Evolutionary conservation across 1,140 invertebrate species (phyloP).

Genomic region (Saxidomus purpurata): DNA sequence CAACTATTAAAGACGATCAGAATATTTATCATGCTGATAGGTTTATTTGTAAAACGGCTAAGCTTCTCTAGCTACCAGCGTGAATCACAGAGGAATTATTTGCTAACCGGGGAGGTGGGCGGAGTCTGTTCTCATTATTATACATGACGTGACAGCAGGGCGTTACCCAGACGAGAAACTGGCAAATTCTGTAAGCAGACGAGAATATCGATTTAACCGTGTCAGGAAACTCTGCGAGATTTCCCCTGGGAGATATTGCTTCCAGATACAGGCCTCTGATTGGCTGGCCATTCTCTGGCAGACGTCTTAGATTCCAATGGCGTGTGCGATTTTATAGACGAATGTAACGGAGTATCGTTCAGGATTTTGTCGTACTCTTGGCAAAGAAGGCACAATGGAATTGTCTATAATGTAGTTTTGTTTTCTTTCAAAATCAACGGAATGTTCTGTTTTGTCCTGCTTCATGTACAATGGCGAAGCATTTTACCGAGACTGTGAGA

Average conservation of each 20-base stretch:
- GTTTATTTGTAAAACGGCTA: constrained; percentile 62
- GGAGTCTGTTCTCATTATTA: not conserved
- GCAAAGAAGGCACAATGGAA: too few species aligned
- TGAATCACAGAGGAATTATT: constrained; percentile 32
- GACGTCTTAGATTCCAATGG: constrained; percentile 1
- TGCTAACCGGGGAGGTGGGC: not conserved
- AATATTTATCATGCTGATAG: constrained; percentile 40
- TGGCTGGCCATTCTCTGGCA: not conserved
- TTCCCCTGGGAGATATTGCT: not conserved
- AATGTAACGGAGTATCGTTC: not conserved
- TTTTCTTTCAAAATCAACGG: too few species aligned
- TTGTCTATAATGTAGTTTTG: too few species aligned
- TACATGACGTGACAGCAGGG: constrained; percentile 18
- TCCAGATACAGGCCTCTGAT: not conserved
- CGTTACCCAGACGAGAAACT: not conserved
- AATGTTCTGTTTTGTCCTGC: too few species aligned
- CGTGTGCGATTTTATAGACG: not conserved
- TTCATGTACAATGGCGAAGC: too few species aligned
- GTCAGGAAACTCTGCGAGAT: not conserved
- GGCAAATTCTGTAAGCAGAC: constrained; percentile 6
- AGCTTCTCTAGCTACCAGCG: constrained; percentile 19
- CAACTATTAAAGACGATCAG: constrained; percentile 29
- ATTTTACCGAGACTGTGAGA: too few species aligned
- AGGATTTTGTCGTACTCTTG: not conserved
- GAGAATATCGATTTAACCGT: not conserved